Base-by-base conservation (phyloP, 2,113 vertebrate species). In the Hippocampus zosterae region DNA sequence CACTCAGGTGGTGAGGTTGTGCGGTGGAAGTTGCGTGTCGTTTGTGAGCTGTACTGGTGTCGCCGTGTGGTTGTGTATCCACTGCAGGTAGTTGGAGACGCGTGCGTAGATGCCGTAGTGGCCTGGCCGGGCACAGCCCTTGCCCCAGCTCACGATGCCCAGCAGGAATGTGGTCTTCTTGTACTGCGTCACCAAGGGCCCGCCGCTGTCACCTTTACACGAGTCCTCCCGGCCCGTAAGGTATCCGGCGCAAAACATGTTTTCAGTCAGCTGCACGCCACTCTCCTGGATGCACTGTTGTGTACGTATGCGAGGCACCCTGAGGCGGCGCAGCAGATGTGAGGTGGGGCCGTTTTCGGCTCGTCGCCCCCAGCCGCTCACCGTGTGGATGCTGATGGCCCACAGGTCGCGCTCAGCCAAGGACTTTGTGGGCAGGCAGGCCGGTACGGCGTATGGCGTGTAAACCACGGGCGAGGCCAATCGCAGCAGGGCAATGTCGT, bases 191-290 rank as follows among this genome's bases (percentile, higher is more conserved):
- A 92, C 94, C 0, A 97, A 89, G 0, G 96, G 96, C 0, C 96
- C 96, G 0, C 97, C 97, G 0, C 96, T 98, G 88, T 99, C 97
- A 0, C 96, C 96, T 67, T 94, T 94, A 78, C 97, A 99, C 5
- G 97, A 91, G 56, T 98, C 97, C 80, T 92, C 90, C 15, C 25
- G 75, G 0, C 95, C 95, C 0, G 93, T 84, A 1, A 91, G 44
- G 76, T 94, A 96, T 7, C 97, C 97, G 0, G 97, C 97, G 1
- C 97, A 99, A 88, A 99, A 98, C 96, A 99, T 99, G 86, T 98
- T 98, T 0, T 82, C 53, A 0, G 95, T 96, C 66, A 99, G 75
- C 1, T 3, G 46, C 3, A 96, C 88, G 0, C 83, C 81, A 0
- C 94, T 93, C 13, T 90, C 80, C 67, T 82, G 72, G 33, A 85